Conservation (phyloP, 2,113 vertebrate genomes). For the Porphyrio hochstetteri region DNA sequence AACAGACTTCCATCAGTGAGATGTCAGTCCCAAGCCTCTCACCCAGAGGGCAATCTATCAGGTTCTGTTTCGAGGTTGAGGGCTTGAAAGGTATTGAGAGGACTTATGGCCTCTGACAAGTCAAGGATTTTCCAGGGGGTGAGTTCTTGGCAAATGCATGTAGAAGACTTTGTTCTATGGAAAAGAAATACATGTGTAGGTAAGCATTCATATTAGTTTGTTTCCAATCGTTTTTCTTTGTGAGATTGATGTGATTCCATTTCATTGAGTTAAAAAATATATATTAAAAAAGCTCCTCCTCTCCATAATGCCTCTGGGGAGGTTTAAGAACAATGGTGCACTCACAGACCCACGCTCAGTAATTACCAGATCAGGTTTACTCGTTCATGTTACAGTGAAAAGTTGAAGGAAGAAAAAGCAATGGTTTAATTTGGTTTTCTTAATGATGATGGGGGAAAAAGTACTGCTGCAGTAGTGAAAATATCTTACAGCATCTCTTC, state of each 20-base stretch:
- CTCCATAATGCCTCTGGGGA: not conserved
- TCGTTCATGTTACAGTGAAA: not conserved
- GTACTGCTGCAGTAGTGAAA: not conserved
- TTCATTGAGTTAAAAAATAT: not conserved
- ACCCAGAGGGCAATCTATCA: not conserved
- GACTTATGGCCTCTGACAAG: not conserved
- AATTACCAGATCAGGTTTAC: not conserved
- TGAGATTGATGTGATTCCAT: not conserved
- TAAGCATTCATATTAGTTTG: not conserved
- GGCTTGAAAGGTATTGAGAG: not conserved
- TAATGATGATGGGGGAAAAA: constrained; percentile 16
- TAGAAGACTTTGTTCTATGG: not conserved
- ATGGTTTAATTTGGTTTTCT: constrained; percentile 21
- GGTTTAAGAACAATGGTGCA: not conserved
- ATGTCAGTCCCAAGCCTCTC: not conserved
- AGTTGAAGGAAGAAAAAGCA: not conserved
- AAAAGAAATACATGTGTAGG: not conserved
- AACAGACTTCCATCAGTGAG: not conserved
- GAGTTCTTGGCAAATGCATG: not conserved
- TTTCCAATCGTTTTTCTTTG: not conserved
- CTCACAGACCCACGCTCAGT: not conserved
- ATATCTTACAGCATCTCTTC: not conserved
- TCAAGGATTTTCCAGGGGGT: not conserved
- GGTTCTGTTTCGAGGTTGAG: not conserved
- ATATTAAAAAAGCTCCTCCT: not conserved